Percentiles rank a stretch among this genome's conserved stretches.
Evolutionary conservation across 1,140 invertebrate genomes (phyloP).

Genomic region (Drosophila prosaltans): DNA sequence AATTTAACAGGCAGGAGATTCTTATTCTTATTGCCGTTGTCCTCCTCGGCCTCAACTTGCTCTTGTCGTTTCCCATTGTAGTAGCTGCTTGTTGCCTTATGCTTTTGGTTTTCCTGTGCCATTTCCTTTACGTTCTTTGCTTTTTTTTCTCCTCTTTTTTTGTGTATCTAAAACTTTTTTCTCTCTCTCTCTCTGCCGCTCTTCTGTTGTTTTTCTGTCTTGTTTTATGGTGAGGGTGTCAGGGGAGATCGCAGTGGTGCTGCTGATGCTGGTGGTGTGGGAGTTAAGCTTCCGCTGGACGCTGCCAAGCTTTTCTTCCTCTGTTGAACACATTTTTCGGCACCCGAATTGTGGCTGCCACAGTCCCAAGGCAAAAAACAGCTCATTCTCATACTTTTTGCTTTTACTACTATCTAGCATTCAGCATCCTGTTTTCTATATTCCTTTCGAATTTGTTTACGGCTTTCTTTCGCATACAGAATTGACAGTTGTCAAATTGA

Average conservation of each 20-base stretch:
- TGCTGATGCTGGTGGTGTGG: background rate
- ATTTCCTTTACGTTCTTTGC: conserved; percentile 46
- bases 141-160: conserved; percentile 22
- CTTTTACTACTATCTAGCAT: background rate
- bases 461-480: conserved; percentile 42
- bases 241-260: too few species aligned
- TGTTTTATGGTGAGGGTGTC: conserved; percentile 3
- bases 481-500: conserved; percentile 67
- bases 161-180: conserved; percentile 24
- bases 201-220: background rate
- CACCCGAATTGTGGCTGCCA: background rate
- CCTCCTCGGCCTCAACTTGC: conserved; percentile 14
- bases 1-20: conserved; percentile 56
- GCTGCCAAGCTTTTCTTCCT: conserved; percentile 16
- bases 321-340: conserved; percentile 20
- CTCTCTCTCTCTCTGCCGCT: conserved; percentile 2
- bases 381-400: background rate
- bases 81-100: conserved; percentile 44
- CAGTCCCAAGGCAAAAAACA: conserved; percentile 23
- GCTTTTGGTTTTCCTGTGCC: conserved; percentile 55
- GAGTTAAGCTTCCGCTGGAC: conserved; percentile 46
- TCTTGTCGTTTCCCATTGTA: background rate
- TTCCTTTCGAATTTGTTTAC: conserved; percentile 64
- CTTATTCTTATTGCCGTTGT: conserved; percentile 38
- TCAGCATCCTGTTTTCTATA: background rate